Conservation (phyloP, 1,140 invertebrate genomes). For the Drosophila setifemur region DNA sequence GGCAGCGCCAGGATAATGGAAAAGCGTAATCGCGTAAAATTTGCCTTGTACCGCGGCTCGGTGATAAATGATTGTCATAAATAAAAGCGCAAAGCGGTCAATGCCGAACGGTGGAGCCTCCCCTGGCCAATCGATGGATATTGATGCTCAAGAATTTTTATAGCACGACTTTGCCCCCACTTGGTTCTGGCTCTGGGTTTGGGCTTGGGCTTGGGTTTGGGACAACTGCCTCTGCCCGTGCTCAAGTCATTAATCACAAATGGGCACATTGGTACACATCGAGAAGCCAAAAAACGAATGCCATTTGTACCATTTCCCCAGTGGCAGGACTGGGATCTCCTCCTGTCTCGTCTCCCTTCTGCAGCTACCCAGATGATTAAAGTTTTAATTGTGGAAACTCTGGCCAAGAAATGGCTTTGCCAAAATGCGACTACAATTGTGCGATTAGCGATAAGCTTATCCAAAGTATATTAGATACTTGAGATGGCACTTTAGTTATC, state of each 20-base stretch:
- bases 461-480: background rate
- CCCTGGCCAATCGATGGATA: conserved; percentile 73
- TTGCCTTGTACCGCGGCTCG: conserved; percentile 61
- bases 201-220: background rate
- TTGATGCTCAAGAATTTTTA: conserved; percentile 81
- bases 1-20: conserved; percentile 60
- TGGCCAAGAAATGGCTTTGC: background rate
- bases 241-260: conserved; percentile 74
- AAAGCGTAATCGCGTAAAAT: conserved; percentile 78
- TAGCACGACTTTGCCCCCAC: conserved; percentile 75
- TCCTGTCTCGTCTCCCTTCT: conserved; percentile 6
- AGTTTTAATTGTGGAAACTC: conserved; percentile 57
- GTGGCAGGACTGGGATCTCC: no score
- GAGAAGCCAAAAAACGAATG: conserved; percentile 63
- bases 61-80: conserved; percentile 81
- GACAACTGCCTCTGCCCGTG: conserved; percentile 1
- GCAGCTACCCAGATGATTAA: conserved; percentile 35
- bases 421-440: conserved; percentile 1
- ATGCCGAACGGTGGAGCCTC: conserved; percentile 28
- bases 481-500: background rate
- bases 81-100: conserved; percentile 66
- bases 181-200: conserved; percentile 45
- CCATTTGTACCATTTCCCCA: conserved; percentile 57
- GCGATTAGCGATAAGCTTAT: background rate
- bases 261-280: conserved; percentile 26